Percentiles rank a stretch among this genome's conserved stretches.
phyloP scores from a whole-genome alignment of 2,113 vertebrate species.

The Vulpes lagopus region DNA sequence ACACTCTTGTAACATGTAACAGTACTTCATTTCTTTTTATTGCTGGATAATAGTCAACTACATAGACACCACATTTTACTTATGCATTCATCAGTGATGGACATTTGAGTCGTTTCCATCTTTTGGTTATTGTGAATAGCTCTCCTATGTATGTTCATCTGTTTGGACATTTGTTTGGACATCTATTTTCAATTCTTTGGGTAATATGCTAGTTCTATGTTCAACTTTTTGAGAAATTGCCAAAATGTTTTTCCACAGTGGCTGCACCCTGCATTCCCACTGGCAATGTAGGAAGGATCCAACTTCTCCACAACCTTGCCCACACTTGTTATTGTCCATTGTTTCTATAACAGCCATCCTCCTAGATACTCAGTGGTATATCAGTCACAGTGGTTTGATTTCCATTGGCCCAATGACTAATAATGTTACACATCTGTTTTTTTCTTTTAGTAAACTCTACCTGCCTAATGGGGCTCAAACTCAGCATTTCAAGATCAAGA shows the following conservation, averaged over 20 bases:
- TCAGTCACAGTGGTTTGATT: background rate
- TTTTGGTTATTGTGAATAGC: background rate
- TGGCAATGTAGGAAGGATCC: background rate
- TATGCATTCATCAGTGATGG: background rate
- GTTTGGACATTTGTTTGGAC: background rate
- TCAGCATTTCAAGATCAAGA: too few relatives aligned
- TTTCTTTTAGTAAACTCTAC: background rate
- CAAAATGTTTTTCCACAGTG: conserved; percentile 14
- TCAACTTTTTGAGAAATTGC: background rate
- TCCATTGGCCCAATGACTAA: background rate
- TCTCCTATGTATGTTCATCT: too few relatives aligned
- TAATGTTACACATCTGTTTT: background rate
- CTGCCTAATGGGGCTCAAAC: too few relatives aligned
- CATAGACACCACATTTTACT: background rate
- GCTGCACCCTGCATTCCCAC: background rate
- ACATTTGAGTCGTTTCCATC: background rate
- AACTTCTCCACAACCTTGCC: conserved; percentile 31
- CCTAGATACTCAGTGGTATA: background rate
- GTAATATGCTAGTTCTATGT: background rate
- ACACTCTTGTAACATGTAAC: background rate
- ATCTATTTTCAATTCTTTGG: conserved; percentile 30
- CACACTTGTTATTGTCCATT: conserved; percentile 55
- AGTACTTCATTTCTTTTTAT: background rate
- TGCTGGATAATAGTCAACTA: background rate
- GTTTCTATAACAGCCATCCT: background rate